These are phyloP conservation scores for Semaprochilodus insignis DNA, from an alignment of 2,797 vertebrate genomes.

Conservation along the genomic window DNA sequence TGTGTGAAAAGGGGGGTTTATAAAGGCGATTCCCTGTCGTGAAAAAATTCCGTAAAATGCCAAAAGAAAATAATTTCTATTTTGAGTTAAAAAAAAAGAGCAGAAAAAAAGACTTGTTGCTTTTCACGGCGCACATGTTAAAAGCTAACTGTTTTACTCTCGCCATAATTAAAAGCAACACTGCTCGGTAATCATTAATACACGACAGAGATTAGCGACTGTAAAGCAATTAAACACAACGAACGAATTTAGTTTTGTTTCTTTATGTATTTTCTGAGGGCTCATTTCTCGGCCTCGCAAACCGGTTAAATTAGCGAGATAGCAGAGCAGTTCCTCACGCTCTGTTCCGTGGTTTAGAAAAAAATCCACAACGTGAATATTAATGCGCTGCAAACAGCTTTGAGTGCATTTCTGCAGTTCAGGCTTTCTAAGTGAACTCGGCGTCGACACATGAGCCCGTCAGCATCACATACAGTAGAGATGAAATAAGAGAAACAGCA, in stretches of 20 bases:
- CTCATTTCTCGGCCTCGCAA: not conserved
- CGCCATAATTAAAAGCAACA: not conserved
- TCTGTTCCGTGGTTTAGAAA: not conserved
- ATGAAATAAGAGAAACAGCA: not conserved
- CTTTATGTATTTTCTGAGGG: not conserved
- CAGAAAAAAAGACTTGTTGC: not conserved
- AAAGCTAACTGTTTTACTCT: not conserved
- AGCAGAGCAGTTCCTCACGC: not conserved
- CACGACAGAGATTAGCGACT: not conserved
- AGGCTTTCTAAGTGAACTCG: not conserved
- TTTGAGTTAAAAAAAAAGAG: not conserved
- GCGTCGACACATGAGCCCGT: not conserved
- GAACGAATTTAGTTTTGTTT: not conserved
- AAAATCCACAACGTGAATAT: not conserved
- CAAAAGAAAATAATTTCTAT: not conserved
- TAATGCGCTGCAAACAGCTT: not conserved
- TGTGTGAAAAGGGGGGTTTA: not conserved
- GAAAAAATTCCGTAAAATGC: not conserved
- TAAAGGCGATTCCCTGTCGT: too few species aligned
- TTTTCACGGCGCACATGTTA: not conserved
- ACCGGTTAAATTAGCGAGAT: not conserved
- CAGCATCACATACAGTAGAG: not conserved
- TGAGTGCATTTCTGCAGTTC: not conserved
- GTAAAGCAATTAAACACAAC: constrained; percentile 16
- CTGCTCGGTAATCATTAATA: constrained; percentile 14